Percentiles rank a stretch among this genome's conserved stretches.
Conservation (phyloP, 2,113 vertebrate genomes). For the Labeo rohita region DNA sequence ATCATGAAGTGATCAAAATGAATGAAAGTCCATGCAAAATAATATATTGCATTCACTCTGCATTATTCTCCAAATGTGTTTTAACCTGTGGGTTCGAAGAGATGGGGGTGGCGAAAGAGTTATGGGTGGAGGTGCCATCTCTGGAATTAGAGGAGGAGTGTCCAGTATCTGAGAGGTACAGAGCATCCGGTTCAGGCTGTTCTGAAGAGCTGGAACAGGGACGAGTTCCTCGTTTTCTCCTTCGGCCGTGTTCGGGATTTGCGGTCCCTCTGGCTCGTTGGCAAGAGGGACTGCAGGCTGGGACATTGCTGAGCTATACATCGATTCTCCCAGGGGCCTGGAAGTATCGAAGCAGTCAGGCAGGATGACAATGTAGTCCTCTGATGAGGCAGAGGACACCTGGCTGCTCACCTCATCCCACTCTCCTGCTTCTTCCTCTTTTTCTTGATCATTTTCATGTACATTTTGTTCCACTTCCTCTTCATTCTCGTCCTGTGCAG, state of each 20-base stretch:
- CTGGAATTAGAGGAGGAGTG: conserved; percentile 77
- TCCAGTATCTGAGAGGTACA: conserved; percentile 81
- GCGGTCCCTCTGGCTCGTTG: conserved; percentile 45
- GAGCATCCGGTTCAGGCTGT: conserved; percentile 74
- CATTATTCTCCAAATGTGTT: not conserved
- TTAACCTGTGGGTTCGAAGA: conserved; percentile 76
- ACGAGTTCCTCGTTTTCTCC: conserved; percentile 52
- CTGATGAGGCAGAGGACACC: conserved; percentile 87
- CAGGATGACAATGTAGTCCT: conserved; percentile 94
- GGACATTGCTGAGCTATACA: conserved; percentile 92
- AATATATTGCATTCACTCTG: not conserved
- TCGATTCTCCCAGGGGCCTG: conserved; percentile 90
- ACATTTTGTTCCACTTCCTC: conserved; percentile 59
- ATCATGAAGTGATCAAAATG: not conserved
- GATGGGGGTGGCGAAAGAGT: conserved; percentile 62
- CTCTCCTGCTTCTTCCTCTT: conserved; percentile 74
- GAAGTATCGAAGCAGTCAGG: conserved; percentile 97
- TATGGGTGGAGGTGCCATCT: conserved; percentile 58
- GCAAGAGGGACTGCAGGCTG: conserved; percentile 74
- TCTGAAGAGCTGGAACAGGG: conserved; percentile 42
- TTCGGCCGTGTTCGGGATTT: conserved; percentile 44
- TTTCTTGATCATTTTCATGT: conserved; percentile 57
- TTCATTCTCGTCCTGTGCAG: conserved; percentile 45
- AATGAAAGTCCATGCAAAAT: not conserved
- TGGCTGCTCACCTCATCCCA: conserved; percentile 92